Evolutionary conservation across 37 sponge, comb jelly and placozoan species (phyloP).

Genomic region (Cliona cf. orientalis): DNA sequence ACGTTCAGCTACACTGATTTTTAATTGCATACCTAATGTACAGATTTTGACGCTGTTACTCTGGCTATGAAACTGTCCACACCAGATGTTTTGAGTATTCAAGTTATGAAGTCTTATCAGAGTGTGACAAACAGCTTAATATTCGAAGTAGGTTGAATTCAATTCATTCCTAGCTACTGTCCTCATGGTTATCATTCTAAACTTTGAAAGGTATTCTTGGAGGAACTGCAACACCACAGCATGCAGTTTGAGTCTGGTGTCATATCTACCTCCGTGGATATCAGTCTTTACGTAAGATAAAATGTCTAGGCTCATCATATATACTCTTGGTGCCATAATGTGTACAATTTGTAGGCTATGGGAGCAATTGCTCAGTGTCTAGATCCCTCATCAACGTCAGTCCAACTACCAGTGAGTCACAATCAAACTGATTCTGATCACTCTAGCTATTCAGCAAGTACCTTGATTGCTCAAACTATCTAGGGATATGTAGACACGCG

Average conservation of each 20-base stretch:
- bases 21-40: background rate
- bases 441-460: background rate
- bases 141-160: too few relatives aligned
- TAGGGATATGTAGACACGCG: constrained; percentile 31
- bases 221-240: too few relatives aligned
- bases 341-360: background rate
- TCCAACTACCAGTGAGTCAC: constrained; percentile 2
- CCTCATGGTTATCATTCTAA: too few relatives aligned
- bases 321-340: background rate
- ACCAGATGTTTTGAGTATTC: background rate
- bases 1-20: too few relatives aligned
- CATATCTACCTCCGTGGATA: background rate
- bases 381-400: constrained; percentile 13
- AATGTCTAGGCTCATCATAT: background rate
- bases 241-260: background rate
- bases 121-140: too few relatives aligned
- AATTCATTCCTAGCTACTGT: too few relatives aligned
- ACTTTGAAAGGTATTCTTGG: too few relatives aligned
- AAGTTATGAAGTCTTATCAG: too few relatives aligned
- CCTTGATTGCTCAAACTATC: background rate
- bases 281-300: background rate
- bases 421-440: background rate
- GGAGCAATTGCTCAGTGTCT: constrained; percentile 3
- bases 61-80: background rate
- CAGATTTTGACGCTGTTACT: background rate